phyloP scores from a whole-genome alignment of 2,797 vertebrate species.

The Halcyon leucocephala region DNA sequence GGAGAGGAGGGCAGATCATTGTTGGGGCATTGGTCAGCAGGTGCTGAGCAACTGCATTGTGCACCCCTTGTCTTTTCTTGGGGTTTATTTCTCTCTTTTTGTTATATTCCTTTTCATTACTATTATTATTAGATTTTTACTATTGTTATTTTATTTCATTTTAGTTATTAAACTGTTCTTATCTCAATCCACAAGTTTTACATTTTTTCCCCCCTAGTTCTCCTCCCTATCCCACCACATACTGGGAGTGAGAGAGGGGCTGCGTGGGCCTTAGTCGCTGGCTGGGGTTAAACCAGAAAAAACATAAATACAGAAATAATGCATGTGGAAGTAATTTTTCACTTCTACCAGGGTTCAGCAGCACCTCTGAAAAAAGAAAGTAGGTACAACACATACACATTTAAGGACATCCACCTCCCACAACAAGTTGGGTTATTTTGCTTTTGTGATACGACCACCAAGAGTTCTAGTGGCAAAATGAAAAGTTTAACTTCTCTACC shows the following conservation, averaged over 20 bases:
- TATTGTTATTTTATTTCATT: neutral
- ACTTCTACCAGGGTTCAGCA: neutral
- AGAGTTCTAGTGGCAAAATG: neutral
- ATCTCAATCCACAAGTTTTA: neutral
- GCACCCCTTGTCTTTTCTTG: neutral
- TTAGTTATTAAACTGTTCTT: neutral
- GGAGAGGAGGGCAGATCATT: neutral
- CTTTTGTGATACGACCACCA: neutral
- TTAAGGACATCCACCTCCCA: neutral
- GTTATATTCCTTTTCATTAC: neutral
- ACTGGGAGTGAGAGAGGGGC: neutral
- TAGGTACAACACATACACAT: fast-evolving
- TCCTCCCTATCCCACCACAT: neutral
- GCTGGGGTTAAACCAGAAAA: neutral
- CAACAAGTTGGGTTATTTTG: neutral
- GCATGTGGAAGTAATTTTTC: neutral
- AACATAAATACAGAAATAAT: neutral
- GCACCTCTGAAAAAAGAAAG: neutral
- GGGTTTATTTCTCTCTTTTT: neutral
- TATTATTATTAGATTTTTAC: neutral
- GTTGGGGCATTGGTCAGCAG: neutral
- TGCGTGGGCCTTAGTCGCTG: neutral
- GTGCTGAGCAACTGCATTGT: neutral
- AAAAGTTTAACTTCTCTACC: neutral
- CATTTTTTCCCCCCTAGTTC: too few relatives aligned